phyloP scores from a whole-genome alignment of 1,140 invertebrate genomes.

The Saccostrea cuccullata region DNA sequence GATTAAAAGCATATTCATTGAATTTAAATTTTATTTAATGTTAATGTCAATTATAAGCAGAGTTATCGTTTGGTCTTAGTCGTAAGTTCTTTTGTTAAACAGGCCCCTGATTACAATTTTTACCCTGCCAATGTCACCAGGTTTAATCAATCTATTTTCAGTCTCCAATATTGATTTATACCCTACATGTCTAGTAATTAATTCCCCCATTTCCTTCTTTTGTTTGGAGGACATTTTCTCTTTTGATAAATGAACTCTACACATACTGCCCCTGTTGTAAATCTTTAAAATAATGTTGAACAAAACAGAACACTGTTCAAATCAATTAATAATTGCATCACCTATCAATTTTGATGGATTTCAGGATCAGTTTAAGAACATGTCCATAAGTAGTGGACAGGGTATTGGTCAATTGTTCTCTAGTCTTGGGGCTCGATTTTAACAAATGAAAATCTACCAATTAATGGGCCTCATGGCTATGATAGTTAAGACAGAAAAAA shows the following conservation, averaged over 20 bases:
- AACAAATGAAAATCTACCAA: constrained; percentile 29
- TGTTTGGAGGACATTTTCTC: constrained; percentile 28
- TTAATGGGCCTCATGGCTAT: constrained; percentile 6
- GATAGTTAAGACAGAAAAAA: neutral
- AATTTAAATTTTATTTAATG: too few species aligned
- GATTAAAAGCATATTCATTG: too few species aligned
- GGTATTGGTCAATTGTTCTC: constrained; percentile 23
- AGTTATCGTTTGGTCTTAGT: too few species aligned
- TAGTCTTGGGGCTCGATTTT: constrained; percentile 14
- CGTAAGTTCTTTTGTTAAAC: too few species aligned
- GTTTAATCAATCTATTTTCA: constrained; percentile 12
- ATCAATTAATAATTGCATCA: constrained; percentile 37
- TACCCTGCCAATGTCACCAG: neutral
- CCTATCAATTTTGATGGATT: constrained; percentile 42
- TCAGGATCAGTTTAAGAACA: neutral
- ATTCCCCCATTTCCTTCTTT: neutral
- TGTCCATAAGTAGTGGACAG: neutral
- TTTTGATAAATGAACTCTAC: constrained; percentile 34
- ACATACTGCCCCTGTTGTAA: constrained; percentile 1
- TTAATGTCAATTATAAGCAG: too few species aligned
- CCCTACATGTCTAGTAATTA: constrained; percentile 30
- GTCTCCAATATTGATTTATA: constrained; percentile 32
- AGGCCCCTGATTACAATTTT: neutral
- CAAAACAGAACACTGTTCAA: constrained; percentile 28
- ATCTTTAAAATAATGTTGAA: constrained; percentile 24